phyloP scores from a whole-genome alignment of 2,113 vertebrate species.

The Spea bombifrons region DNA sequence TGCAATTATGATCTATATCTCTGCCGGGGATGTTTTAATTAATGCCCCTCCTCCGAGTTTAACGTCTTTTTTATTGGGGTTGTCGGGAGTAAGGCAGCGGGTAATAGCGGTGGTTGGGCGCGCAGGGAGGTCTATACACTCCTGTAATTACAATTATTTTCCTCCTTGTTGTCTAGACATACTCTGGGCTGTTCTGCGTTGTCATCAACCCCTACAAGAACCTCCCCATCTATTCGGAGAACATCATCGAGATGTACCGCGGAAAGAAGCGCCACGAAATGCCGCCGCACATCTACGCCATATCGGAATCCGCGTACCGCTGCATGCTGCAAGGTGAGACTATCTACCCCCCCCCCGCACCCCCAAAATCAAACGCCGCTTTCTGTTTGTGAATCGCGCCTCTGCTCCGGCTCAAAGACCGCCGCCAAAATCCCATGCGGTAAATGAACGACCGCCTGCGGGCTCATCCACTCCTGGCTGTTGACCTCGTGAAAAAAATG shows the following conservation, averaged over 20 bases:
- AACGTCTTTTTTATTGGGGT: neutral
- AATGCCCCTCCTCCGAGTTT: neutral
- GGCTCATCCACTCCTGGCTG: no score
- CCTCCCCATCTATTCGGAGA: constrained; percentile 96
- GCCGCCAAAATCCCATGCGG: no score
- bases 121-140: neutral
- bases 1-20: neutral
- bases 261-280: constrained; percentile 98
- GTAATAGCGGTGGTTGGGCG: neutral
- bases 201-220: constrained; percentile 99
- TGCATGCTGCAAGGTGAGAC: constrained; percentile 97
- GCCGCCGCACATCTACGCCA: constrained; percentile 97
- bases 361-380: neutral
- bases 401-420: no score
- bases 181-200: constrained; percentile 97
- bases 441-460: no score
- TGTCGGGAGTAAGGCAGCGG: neutral
- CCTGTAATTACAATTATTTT: constrained; percentile 33
- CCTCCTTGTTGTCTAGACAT: constrained; percentile 73
- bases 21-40: neutral
- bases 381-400: no score
- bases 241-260: constrained; percentile 97
- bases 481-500: no score
- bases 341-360: neutral
- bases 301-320: constrained; percentile 94